Evolutionary conservation across 2,113 vertebrate species (phyloP).

Genomic region (Myotis yumanensis): DNA sequence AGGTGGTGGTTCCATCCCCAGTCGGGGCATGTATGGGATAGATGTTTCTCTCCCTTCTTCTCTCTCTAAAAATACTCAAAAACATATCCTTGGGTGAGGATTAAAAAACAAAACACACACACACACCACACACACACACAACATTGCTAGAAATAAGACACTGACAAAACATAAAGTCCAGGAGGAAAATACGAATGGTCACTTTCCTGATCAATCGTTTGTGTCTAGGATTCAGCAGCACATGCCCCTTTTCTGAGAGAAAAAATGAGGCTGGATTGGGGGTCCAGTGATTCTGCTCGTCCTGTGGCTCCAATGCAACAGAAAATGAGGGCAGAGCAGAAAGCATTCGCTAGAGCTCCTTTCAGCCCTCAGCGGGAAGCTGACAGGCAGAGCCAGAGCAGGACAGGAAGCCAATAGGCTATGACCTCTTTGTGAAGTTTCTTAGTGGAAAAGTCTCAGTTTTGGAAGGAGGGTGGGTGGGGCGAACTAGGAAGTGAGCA

Average conservation of each 20-base stretch:
- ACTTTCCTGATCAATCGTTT: neutral
- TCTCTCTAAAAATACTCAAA: neutral
- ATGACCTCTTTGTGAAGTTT: neutral
- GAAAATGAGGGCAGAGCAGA: neutral
- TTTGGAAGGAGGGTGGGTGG: neutral
- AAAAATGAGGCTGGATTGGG: neutral
- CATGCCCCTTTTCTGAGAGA: neutral
- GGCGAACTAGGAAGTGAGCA: neutral
- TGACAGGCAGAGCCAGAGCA: neutral
- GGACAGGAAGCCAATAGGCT: neutral
- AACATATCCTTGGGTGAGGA: neutral
- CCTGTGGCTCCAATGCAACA: neutral
- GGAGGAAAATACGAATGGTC: neutral
- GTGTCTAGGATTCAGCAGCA: neutral
- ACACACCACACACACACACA: too few relatives aligned
- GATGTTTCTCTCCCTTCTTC: neutral
- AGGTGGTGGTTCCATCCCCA: neutral
- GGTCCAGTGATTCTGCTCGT: neutral
- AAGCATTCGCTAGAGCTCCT: neutral
- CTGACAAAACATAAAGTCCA: neutral
- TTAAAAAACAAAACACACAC: neutral
- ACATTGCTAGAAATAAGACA: neutral
- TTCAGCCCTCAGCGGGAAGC: neutral
- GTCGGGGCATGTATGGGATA: neutral
- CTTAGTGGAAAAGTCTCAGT: neutral